A percentile compares a stretch with the other conserved stretches of the same genome.
phyloP scores from a whole-genome alignment of 2,797 vertebrate genomes.

The Centropyge bicolor region DNA sequence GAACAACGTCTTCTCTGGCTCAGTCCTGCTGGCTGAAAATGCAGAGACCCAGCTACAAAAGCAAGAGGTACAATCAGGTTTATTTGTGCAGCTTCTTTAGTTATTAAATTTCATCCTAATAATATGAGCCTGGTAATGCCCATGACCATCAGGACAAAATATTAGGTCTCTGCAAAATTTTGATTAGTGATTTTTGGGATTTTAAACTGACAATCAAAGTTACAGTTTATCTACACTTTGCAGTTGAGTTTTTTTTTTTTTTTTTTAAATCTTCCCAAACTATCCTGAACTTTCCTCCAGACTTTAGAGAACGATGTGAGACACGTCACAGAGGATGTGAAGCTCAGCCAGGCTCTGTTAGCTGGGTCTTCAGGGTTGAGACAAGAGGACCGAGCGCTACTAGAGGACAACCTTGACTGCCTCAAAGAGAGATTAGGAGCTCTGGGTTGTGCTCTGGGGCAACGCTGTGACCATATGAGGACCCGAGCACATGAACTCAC shows the following conservation, averaged over 20 bases:
- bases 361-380: constrained; percentile 82
- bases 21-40: constrained; percentile 87
- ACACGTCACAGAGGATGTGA: constrained; percentile 91
- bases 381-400: constrained; percentile 84
- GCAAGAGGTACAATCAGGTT: constrained; percentile 86
- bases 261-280: not conserved
- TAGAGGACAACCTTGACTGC: constrained; percentile 90
- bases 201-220: not conserved
- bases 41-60: constrained; percentile 87
- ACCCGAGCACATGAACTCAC: constrained; percentile 88
- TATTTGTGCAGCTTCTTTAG: not conserved
- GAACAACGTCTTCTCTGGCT: constrained; percentile 89
- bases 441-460: constrained; percentile 87
- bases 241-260: not conserved
- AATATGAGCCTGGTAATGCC: not conserved
- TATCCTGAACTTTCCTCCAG: constrained; percentile 71
- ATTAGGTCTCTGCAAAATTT: not conserved
- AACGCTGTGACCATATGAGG: constrained; percentile 90
- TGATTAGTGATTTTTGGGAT: not conserved
- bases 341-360: constrained; percentile 89
- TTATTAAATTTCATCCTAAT: constrained; percentile 3
- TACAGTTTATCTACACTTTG: not conserved
- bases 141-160: not conserved
- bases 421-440: constrained; percentile 88
- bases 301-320: constrained; percentile 90